These are phyloP conservation scores for Apamea crenata DNA, from an alignment of 2,888 invertebrate genomes.

Conservation along the genomic window DNA sequence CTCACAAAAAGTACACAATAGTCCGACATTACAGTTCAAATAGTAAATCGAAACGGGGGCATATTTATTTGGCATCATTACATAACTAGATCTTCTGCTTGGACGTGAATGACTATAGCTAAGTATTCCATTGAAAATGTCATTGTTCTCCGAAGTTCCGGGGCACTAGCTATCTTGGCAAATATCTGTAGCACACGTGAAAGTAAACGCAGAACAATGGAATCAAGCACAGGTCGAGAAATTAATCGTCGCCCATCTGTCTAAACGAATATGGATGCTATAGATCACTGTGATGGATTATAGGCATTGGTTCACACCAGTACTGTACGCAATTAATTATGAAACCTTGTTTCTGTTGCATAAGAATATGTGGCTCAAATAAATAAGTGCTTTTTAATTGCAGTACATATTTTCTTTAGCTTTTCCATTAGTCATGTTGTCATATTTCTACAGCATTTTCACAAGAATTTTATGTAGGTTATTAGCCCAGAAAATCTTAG, in stretches of 20 bases:
- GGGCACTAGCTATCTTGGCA: conserved; percentile 58
- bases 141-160: conserved; percentile 66
- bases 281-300: conserved; percentile 60
- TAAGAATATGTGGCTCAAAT: conserved; percentile 7
- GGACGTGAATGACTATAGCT: conserved; percentile 29
- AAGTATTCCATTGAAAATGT: conserved; percentile 62
- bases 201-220: conserved; percentile 72
- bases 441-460: conserved; percentile 10
- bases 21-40: conserved; percentile 27
- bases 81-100: conserved; percentile 54
- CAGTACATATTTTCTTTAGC: conserved; percentile 3
- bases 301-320: conserved; percentile 38
- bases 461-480: neutral
- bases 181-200: conserved; percentile 68
- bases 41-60: conserved; percentile 36
- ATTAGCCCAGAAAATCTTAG: neutral
- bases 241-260: conserved; percentile 56
- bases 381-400: conserved; percentile 16
- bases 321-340: conserved; percentile 34
- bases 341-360: conserved; percentile 28
- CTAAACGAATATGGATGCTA: conserved; percentile 46
- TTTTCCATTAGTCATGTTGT: conserved; percentile 5
- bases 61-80: conserved; percentile 46
- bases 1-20: conserved; percentile 31
- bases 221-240: conserved; percentile 51